These are phyloP conservation scores for Zaprionus inermis DNA, from an alignment of 1,140 invertebrate genomes.

Conservation along the genomic window DNA sequence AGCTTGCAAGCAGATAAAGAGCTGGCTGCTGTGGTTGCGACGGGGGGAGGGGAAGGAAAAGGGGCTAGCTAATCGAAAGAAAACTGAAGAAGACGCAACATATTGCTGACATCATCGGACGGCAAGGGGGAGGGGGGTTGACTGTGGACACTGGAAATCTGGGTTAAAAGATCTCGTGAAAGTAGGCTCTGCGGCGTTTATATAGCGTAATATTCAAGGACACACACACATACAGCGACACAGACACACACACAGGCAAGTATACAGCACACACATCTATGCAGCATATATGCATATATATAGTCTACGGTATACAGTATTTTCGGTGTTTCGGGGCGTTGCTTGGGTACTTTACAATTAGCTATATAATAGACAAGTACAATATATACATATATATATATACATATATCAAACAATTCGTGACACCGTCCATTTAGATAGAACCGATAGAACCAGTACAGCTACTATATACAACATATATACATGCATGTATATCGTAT, in stretches of 20 bases:
- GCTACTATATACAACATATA: not conserved
- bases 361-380: no score
- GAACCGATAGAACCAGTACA: no score
- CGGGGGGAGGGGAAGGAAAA: not conserved
- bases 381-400: not conserved
- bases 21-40: not conserved
- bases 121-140: not conserved
- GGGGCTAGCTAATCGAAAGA: not conserved
- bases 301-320: slow-evolving; percentile 17
- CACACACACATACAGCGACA: not conserved
- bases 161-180: slow-evolving; percentile 1
- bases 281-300: not conserved
- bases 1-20: not conserved
- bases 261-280: slow-evolving; percentile 1
- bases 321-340: not conserved
- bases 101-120: slow-evolving; percentile 43
- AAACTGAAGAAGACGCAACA: slow-evolving; percentile 9
- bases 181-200: slow-evolving; percentile 1
- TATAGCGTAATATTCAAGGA: not conserved
- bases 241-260: slow-evolving; percentile 5
- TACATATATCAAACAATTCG: slow-evolving; percentile 1
- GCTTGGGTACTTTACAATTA: no score
- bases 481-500: not conserved
- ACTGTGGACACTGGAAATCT: slow-evolving; percentile 1
- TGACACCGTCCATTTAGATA: slow-evolving; percentile 5